Conservation (phyloP, 1,140 invertebrate species). For the Halictus rubicundus region DNA sequence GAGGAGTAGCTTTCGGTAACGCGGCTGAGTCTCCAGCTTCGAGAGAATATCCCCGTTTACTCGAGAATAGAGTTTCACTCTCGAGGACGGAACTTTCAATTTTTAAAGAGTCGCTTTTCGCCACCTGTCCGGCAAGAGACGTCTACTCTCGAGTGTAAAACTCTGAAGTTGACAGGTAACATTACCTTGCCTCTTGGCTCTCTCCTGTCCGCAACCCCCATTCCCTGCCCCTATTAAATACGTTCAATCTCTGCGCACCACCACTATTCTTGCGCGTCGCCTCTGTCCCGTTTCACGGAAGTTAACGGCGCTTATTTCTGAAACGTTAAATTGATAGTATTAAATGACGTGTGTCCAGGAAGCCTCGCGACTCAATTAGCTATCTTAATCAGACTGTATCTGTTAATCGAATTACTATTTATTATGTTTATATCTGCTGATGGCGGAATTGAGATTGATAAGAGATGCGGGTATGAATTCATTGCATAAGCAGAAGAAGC, state of each 20-base stretch:
- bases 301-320: background rate
- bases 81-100: background rate
- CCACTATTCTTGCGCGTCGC: constrained; percentile 25
- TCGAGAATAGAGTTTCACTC: background rate
- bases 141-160: background rate
- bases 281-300: background rate
- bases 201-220: background rate
- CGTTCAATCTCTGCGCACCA: constrained; percentile 25
- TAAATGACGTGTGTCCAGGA: background rate
- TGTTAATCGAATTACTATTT: background rate
- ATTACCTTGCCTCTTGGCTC: background rate
- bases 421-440: background rate
- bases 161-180: background rate
- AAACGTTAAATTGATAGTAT: background rate
- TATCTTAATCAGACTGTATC: background rate
- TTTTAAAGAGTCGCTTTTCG: background rate
- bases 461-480: background rate
- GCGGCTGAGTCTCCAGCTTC: no score
- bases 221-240: constrained; percentile 18
- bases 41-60: background rate
- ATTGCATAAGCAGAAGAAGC: no score
- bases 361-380: background rate
- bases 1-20: no score
- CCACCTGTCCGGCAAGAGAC: background rate
- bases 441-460: background rate